phyloP scores from a whole-genome alignment of 2,797 vertebrate species.

The Cirrhinus mrigala region DNA sequence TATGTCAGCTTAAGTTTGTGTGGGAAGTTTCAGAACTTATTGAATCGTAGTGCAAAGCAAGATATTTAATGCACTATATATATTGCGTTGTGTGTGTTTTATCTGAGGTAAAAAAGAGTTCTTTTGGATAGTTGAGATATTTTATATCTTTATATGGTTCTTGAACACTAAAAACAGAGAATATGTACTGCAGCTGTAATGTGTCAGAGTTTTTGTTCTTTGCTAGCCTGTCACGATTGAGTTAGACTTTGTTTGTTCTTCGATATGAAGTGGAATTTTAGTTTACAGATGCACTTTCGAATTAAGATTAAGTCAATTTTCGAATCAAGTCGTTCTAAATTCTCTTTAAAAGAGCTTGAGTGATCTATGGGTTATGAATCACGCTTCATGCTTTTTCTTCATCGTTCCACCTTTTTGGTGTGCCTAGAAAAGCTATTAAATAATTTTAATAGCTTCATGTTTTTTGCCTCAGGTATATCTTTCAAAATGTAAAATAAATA shows the following conservation, averaged over 20 bases:
- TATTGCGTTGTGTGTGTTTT: background rate
- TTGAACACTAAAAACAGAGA: background rate
- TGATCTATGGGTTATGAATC: slow-evolving; percentile 4
- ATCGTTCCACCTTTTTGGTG: background rate
- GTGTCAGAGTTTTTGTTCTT: background rate
- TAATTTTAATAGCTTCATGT: slow-evolving; percentile 31
- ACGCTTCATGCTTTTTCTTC: background rate
- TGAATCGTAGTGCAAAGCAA: background rate
- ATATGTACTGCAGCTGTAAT: background rate
- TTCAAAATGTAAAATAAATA: slow-evolving; percentile 47
- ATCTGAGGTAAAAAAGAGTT: background rate
- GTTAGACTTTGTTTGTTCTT: background rate
- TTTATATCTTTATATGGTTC: background rate
- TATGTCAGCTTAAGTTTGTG: background rate
- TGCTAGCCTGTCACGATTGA: background rate
- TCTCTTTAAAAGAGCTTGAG: background rate
- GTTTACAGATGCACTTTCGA: background rate
- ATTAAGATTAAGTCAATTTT: too few relatives aligned
- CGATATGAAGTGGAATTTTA: background rate
- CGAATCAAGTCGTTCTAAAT: background rate
- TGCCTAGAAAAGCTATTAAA: slow-evolving; percentile 40
- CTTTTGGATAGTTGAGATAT: background rate
- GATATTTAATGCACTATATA: background rate
- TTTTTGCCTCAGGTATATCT: slow-evolving; percentile 38
- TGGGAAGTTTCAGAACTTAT: background rate